Evolutionary conservation across 1,140 invertebrate genomes (phyloP).

Genomic region (Ganaspis sp.): DNA sequence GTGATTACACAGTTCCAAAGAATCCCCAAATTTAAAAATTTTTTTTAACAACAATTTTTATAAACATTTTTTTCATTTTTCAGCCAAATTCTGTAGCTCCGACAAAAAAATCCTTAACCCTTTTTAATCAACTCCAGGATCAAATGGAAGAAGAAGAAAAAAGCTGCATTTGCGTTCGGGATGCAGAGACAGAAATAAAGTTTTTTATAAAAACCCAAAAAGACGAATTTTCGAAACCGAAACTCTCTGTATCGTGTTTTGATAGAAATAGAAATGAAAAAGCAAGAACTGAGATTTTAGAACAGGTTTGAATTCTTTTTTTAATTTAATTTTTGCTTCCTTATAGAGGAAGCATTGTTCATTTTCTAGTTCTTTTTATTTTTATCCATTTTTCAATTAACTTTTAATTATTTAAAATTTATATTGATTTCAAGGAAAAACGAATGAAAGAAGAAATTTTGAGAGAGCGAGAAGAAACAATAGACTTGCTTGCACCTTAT

Average conservation of each 20-base stretch:
- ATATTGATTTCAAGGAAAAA: constrained; percentile 66
- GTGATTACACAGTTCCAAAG: too few relatives aligned
- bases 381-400: constrained; percentile 26
- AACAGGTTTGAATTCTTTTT: constrained; percentile 55
- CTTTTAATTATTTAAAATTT: constrained; percentile 29
- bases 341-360: too few relatives aligned
- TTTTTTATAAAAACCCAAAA: constrained; percentile 72
- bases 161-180: constrained; percentile 69
- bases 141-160: constrained; percentile 76
- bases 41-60: background rate
- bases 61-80: constrained; percentile 32
- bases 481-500: constrained; percentile 79
- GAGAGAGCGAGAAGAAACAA: constrained; percentile 65
- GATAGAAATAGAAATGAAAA: constrained; percentile 78
- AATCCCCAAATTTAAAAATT: background rate
- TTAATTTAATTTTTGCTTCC: background rate
- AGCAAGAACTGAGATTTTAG: constrained; percentile 69
- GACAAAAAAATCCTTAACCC: constrained; percentile 80
- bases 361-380: background rate
- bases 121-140: constrained; percentile 75
- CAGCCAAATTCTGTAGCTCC: constrained; percentile 80
- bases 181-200: constrained; percentile 74
- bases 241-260: constrained; percentile 75
- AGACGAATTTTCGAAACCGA: constrained; percentile 72
- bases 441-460: constrained; percentile 63